Conservation (phyloP, 2,797 vertebrate genomes). For the Trematomus bernacchii region DNA sequence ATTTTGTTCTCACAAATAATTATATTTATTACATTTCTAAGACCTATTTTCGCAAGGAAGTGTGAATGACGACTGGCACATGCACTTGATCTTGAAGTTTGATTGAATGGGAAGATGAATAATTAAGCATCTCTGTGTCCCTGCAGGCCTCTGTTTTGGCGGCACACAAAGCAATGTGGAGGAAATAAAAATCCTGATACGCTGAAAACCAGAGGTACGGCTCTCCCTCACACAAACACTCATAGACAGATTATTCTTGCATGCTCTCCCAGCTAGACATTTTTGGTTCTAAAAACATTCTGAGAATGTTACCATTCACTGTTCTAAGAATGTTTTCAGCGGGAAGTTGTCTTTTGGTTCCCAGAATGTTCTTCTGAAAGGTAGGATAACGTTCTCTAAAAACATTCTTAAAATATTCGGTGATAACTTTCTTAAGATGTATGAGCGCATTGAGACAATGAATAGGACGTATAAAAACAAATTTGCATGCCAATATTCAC, state of each 20-base stretch:
- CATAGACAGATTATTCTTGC: background rate
- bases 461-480: too few relatives aligned
- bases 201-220: conserved; percentile 77
- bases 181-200: conserved; percentile 77
- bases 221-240: background rate
- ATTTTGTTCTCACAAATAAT: conserved; percentile 14
- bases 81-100: conserved; percentile 67
- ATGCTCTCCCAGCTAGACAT: too few relatives aligned
- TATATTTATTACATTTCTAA: conserved; percentile 21
- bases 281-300: too few relatives aligned
- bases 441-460: too few relatives aligned
- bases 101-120: conserved; percentile 71
- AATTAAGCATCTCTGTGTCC: conserved; percentile 69
- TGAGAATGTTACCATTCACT: too few relatives aligned
- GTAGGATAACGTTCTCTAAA: too few relatives aligned
- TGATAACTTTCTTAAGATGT: too few relatives aligned
- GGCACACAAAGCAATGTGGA: conserved; percentile 79
- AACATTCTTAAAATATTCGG: too few relatives aligned
- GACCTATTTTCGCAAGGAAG: conserved; percentile 47
- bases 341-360: too few relatives aligned
- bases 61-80: conserved; percentile 42
- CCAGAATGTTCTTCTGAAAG: too few relatives aligned
- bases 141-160: conserved; percentile 71
- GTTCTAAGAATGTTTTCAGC: too few relatives aligned
- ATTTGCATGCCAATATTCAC: too few relatives aligned